Conservation (phyloP, 2,888 invertebrate species). For the Strigamia maritima region DNA sequence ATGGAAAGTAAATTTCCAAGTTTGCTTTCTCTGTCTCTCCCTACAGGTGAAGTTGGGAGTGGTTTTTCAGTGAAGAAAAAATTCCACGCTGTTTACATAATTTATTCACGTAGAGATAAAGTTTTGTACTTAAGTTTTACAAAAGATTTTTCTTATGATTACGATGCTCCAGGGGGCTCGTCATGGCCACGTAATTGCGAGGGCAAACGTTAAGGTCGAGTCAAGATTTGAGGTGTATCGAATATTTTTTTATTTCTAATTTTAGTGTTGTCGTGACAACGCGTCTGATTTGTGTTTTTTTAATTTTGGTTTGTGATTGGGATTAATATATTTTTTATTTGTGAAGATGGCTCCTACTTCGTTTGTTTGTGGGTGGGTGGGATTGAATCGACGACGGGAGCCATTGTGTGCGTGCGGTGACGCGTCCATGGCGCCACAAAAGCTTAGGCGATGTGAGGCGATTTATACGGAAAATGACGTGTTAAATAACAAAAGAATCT, state of each 20-base stretch:
- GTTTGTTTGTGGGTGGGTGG: conserved; percentile 14
- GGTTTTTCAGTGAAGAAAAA: neutral
- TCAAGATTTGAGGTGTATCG: neutral
- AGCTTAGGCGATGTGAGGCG: conserved; percentile 17
- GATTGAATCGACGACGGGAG: neutral
- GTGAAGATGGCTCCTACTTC: neutral
- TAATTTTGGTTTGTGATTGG: neutral
- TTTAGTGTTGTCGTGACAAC: neutral
- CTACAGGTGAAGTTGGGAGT: neutral
- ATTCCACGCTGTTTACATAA: neutral
- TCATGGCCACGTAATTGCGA: conserved; percentile 19
- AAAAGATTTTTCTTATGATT: neutral
- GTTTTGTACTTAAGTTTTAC: neutral
- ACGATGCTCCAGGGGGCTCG: conserved; percentile 5
- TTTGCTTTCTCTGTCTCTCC: neutral
- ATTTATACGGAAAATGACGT: conserved; percentile 6
- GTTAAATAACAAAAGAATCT: conserved; percentile 12
- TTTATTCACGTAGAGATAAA: neutral
- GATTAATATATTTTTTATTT: neutral
- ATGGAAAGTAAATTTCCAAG: neutral
- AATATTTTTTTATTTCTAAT: neutral
- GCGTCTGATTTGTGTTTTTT: neutral
- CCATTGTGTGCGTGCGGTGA: conserved; percentile 13
- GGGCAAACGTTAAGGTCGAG: neutral
- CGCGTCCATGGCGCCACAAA: conserved; percentile 18